Base-by-base conservation (phyloP, 2,797 vertebrate species). In the Melanotaenia boesemani region DNA sequence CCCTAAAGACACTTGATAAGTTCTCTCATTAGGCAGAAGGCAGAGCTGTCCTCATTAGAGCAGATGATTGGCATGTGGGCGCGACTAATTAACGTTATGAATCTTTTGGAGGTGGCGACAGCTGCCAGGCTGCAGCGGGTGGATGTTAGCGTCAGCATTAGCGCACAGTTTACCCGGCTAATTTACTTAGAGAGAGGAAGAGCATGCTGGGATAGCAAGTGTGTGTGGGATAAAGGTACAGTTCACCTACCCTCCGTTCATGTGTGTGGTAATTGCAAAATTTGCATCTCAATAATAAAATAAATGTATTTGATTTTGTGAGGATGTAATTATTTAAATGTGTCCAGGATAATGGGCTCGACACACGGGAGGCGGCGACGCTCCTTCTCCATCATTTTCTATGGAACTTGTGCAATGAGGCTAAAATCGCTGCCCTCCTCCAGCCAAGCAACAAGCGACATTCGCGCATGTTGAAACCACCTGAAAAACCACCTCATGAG, bases 11-110 rank as follows among this genome's bases (percentile, higher is more conserved):
- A 28, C 68, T 69, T 13, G 5, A 2, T 54, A 50, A 44, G 52
- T 75, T 62, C 34, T 72, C 77, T 87, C 76, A 70, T 90, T 85
- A 86, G 69, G 64, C 83, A 28, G 46, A 32, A n/a, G 52, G 67
- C 77, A 61, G 77, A 26, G 57, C 70, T 16, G 75, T 84, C 70
- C 88, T 90, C 85, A 78, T 89, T 86, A 88, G 63, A 13, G 37
- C 63, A 15, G 67, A 6, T 80, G 82, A 86, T 79, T 87, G 76
- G 74, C 79, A 62, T 63, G 32, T 48, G 50, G 69, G 65, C n/a
- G 61, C 16, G 2, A 70, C 71, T 90, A 88, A 91, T 91, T 91
- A 86, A 20, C 57, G 0, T 60, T 13, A 82, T 71, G 79, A 67
- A 48, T 80, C 72, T 67, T 63, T 64, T 76, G 20, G 69, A 60